A percentile compares a stretch with the other conserved stretches of the same genome.
Evolutionary conservation across 2,113 vertebrate species (phyloP).

Genomic region (Ciconia boyciana): DNA sequence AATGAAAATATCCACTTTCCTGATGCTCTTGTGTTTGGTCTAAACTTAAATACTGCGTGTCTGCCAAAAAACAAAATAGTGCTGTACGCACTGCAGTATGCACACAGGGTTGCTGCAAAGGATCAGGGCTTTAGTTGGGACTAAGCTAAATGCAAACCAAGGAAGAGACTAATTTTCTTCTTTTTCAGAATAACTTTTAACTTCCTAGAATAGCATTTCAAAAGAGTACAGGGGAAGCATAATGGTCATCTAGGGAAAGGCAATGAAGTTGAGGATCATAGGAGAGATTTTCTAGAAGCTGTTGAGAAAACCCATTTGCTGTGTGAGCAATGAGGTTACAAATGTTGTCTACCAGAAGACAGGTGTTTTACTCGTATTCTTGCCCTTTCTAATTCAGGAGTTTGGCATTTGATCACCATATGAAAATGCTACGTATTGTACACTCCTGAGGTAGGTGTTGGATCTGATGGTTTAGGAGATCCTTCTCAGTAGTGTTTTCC

Average conservation of each 20-base stretch:
- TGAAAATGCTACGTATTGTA: not conserved
- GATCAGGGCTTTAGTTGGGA: not conserved
- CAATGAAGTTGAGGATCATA: no score
- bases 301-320: not conserved
- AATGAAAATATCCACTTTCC: not conserved
- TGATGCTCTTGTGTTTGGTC: not conserved
- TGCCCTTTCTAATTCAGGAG: not conserved
- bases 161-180: not conserved
- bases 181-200: not conserved
- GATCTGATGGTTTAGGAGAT: not conserved
- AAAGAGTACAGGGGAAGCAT: not conserved
- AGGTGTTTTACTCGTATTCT: not conserved
- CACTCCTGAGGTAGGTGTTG: not conserved
- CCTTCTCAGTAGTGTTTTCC: not conserved
- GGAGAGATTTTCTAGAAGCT: not conserved
- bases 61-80: not conserved
- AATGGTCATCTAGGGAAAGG: not conserved
- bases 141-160: not conserved
- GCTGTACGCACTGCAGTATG: not conserved
- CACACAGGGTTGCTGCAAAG: not conserved
- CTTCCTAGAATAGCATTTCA: not conserved
- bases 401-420: not conserved
- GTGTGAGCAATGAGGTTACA: not conserved
- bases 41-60: not conserved
- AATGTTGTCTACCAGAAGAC: not conserved